Conservation (phyloP, 2,888 invertebrate species). For the Drosophila austrosaltans region DNA sequence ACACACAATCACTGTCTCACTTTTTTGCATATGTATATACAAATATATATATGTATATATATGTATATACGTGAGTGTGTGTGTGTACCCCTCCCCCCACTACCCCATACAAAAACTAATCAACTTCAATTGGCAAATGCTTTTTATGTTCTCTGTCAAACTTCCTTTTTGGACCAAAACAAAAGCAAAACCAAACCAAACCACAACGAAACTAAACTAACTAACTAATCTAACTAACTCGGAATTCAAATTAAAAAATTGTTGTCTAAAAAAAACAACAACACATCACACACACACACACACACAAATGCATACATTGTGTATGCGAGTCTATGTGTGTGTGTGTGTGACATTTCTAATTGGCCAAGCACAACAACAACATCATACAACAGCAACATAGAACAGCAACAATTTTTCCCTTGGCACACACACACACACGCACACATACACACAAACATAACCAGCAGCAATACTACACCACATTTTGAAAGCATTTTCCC, state of each 20-base stretch:
- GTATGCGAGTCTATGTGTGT: constrained; percentile 40
- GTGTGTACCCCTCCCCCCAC: neutral
- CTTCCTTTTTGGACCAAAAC: constrained; percentile 6
- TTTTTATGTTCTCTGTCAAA: constrained; percentile 43
- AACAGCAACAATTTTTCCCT: constrained; percentile 25
- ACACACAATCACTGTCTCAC: neutral
- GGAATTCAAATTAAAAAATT: neutral
- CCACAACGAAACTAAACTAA: constrained; percentile 5
- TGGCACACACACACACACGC: neutral
- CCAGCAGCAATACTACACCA: constrained; percentile 12
- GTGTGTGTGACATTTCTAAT: constrained; percentile 48
- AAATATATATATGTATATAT: neutral
- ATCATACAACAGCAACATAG: neutral
- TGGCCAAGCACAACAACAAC: constrained; percentile 40
- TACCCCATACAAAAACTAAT: neutral
- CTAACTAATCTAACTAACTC: constrained; percentile 1
- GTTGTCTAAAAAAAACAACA: neutral
- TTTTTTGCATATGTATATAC: neutral
- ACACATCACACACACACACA: neutral
- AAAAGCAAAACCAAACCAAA: neutral
- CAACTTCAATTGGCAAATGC: constrained; percentile 48
- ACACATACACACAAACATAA: constrained; percentile 20
- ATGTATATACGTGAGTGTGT: neutral
- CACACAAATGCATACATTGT: neutral
- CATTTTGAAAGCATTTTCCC: neutral